These are phyloP conservation scores for Germaria angustata DNA, from an alignment of 2,888 invertebrate genomes.

Conservation along the genomic window DNA sequence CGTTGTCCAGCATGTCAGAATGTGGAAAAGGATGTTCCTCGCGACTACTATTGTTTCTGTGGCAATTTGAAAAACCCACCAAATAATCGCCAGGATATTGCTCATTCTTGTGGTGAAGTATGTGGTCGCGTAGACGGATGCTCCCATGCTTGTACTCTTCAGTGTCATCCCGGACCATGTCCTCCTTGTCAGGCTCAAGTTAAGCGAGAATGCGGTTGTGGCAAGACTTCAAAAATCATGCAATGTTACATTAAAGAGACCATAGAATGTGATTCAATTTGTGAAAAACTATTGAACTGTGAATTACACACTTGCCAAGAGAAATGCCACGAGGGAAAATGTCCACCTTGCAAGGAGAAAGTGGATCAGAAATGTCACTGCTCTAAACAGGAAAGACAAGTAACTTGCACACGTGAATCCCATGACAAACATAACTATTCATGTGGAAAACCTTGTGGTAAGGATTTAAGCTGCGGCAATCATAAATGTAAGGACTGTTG, in stretches of 20 bases:
- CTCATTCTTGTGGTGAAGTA: slow-evolving; percentile 95
- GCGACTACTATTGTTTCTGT: slow-evolving; percentile 94
- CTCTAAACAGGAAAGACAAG: slow-evolving; percentile 83
- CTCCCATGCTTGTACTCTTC: slow-evolving; percentile 86
- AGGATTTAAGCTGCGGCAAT: slow-evolving; percentile 84
- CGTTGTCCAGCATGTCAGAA: slow-evolving; percentile 98
- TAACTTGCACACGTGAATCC: slow-evolving; percentile 83
- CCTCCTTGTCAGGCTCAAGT: slow-evolving; percentile 92
- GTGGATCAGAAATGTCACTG: slow-evolving; percentile 88
- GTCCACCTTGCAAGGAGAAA: slow-evolving; percentile 85
- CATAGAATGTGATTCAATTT: slow-evolving; percentile 87
- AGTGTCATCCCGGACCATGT: slow-evolving; percentile 97
- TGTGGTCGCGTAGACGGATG: slow-evolving; percentile 84
- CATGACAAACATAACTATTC: slow-evolving; percentile 81
- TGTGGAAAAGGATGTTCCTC: slow-evolving; percentile 86
- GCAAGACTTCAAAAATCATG: slow-evolving; percentile 84
- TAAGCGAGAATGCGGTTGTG: slow-evolving; percentile 88
- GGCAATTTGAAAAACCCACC: slow-evolving; percentile 88
- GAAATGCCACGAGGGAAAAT: slow-evolving; percentile 90
- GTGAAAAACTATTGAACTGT: slow-evolving; percentile 89
- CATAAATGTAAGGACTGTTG: slow-evolving; percentile 86
- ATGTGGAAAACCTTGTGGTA: slow-evolving; percentile 84
- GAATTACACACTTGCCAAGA: slow-evolving; percentile 86
- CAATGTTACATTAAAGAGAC: slow-evolving; percentile 87
- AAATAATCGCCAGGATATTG: slow-evolving; percentile 87